Percentiles rank a stretch among this genome's conserved stretches.
phyloP scores from a whole-genome alignment of 1,140 invertebrate species.

The Drosophila watanabei region DNA sequence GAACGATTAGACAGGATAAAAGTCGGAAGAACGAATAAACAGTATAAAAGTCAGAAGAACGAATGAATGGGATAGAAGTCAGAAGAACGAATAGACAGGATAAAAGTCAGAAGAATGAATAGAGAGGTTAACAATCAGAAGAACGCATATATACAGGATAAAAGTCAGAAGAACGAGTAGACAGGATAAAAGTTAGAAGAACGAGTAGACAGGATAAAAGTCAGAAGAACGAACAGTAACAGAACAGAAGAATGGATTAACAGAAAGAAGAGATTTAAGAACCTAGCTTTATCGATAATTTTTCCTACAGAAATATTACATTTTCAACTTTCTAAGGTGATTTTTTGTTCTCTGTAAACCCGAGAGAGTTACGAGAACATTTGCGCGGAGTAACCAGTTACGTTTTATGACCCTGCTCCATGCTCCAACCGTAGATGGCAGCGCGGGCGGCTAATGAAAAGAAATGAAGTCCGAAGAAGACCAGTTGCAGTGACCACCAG shows the following conservation, averaged over 20 bases:
- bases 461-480: conserved; percentile 62
- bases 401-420: conserved; percentile 68
- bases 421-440: conserved; percentile 52
- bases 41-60: no score
- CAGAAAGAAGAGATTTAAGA: background rate
- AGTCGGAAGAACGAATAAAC: no score
- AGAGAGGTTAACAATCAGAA: no score
- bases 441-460: conserved; percentile 73
- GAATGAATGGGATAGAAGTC: no score
- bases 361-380: conserved; percentile 71
- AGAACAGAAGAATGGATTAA: background rate
- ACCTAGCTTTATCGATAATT: background rate
- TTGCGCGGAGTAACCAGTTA: conserved; percentile 77
- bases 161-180: no score
- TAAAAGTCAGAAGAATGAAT: no score
- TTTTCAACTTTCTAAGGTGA: accelerated
- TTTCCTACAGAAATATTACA: background rate
- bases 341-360: background rate
- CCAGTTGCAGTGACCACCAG: conserved; percentile 28
- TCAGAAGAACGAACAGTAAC: no score
- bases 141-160: no score
- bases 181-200: no score
- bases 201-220: no score
- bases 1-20: no score
- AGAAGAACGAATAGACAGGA: no score